Percentiles rank a stretch among this genome's conserved stretches.
phyloP scores from a whole-genome alignment of 2,113 vertebrate genomes.

The Aplodontia rufa region DNA sequence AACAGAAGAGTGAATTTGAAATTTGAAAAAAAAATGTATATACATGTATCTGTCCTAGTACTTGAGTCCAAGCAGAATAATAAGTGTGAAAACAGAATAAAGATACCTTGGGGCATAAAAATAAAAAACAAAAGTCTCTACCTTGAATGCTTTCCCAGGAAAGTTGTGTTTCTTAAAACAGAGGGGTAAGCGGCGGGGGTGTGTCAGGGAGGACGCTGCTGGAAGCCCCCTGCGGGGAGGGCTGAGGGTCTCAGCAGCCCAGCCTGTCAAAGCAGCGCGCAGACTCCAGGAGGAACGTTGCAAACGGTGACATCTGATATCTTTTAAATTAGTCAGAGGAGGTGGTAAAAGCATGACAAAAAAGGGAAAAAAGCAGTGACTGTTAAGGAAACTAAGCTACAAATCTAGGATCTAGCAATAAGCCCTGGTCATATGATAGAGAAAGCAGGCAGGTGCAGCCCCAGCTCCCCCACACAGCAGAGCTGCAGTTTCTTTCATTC shows the following conservation, averaged over 20 bases:
- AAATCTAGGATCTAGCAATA: neutral
- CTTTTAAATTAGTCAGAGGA: neutral
- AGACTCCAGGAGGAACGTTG: neutral
- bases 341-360: neutral
- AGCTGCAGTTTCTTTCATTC: neutral
- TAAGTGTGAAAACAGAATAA: neutral
- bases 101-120: neutral
- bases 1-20: neutral
- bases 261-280: too few species aligned
- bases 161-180: neutral
- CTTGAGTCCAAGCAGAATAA: neutral
- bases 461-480: too few species aligned
- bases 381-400: neutral
- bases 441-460: neutral
- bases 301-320: neutral
- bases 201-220: too few species aligned
- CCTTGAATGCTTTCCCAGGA: neutral
- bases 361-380: neutral
- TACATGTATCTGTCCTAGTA: neutral
- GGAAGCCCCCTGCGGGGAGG: fast-evolving
- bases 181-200: neutral
- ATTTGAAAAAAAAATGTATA: neutral
- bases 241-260: too few species aligned
- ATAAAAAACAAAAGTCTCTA: neutral
- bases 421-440: neutral